Percentiles rank a stretch among this genome's conserved stretches.
Conservation (phyloP, 2,113 vertebrate species). For the Heterotilapia buettikoferi region DNA sequence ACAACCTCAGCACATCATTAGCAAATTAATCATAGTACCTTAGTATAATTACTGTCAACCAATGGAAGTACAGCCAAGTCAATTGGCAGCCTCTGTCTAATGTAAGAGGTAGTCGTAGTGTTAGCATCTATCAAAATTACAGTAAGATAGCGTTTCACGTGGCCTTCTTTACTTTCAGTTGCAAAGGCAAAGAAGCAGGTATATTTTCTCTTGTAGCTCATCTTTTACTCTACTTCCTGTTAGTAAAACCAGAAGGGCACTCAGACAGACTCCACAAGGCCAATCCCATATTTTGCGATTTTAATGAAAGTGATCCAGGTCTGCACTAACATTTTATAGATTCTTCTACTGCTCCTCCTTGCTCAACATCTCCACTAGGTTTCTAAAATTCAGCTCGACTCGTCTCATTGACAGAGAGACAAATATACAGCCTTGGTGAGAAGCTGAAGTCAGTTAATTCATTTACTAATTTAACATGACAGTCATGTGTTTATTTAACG, state of each 20-base stretch:
- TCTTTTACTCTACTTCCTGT: not conserved
- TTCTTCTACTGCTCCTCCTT: not conserved
- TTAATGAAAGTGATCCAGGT: not conserved
- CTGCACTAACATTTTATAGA: not conserved
- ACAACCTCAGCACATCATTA: not conserved
- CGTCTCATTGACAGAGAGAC: not conserved
- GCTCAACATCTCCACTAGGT: not conserved
- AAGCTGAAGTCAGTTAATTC: not conserved
- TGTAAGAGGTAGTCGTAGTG: not conserved
- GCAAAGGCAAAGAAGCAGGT: not conserved
- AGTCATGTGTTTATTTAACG: not conserved
- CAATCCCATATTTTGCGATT: not conserved
- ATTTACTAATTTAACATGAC: not conserved
- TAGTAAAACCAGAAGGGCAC: not conserved
- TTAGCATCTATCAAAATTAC: not conserved
- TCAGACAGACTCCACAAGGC: not conserved
- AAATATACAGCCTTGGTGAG: not conserved
- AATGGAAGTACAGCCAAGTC: constrained; percentile 14
- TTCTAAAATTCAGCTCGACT: not conserved
- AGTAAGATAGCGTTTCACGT: not conserved
- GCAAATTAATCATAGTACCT: not conserved
- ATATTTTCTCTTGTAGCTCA: not conserved
- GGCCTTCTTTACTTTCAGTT: not conserved
- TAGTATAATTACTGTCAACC: constrained; percentile 24
- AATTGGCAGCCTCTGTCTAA: not conserved